Conservation (phyloP, 37 sponge, comb jelly and placozoan genomes). For the Dysidea cf. avara region DNA sequence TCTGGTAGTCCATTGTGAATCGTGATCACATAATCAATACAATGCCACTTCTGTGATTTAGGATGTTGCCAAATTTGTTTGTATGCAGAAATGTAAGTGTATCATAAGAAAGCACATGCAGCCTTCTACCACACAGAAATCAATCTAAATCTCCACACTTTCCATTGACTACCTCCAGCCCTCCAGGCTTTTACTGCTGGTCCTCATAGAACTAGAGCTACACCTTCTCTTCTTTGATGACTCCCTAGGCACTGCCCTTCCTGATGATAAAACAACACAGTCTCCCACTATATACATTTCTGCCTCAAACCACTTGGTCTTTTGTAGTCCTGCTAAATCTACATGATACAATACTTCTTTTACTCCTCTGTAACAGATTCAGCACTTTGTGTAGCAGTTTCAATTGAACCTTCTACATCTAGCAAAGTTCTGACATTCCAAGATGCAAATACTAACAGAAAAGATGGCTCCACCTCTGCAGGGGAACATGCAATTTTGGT, state of each 20-base stretch:
- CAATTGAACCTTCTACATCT: too few relatives aligned
- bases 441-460: neutral
- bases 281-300: too few relatives aligned
- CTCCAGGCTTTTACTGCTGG: too few relatives aligned
- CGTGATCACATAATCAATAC: conserved; percentile 19
- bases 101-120: conserved; percentile 15
- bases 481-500: too few relatives aligned
- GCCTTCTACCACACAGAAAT: neutral
- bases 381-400: neutral
- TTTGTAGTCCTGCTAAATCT: too few relatives aligned
- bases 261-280: conserved; percentile 32
- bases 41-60: conserved; percentile 19
- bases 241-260: conserved; percentile 9
- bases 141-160: conserved; percentile 44
- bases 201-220: too few relatives aligned
- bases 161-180: too few relatives aligned
- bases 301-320: too few relatives aligned
- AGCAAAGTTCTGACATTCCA: too few relatives aligned
- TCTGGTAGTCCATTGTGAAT: conserved; percentile 6
- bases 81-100: conserved; percentile 6
- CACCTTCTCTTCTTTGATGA: conserved; percentile 48
- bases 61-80: neutral
- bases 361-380: neutral
- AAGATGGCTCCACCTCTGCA: neutral
- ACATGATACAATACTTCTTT: neutral